phyloP scores from a whole-genome alignment of 1,140 invertebrate species.

The Drosophila leontia region DNA sequence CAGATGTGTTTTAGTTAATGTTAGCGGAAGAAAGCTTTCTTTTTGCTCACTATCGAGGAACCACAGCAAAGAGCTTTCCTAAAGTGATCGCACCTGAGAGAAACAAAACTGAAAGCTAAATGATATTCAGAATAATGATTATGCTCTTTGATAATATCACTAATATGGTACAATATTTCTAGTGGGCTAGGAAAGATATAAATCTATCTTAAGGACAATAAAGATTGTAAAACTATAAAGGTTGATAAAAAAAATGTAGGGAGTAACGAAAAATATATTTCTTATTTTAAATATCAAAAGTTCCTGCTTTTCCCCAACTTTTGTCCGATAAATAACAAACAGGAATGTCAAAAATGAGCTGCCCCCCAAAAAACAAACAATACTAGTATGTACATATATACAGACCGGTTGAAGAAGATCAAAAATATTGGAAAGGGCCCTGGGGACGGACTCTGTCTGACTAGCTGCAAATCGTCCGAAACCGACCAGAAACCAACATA shows the following conservation, averaged over 20 bases:
- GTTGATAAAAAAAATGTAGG: too few relatives aligned
- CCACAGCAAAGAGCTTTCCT: not conserved
- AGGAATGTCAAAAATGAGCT: slow-evolving; percentile 15
- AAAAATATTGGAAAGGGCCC: not conserved
- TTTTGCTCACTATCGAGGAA: not conserved
- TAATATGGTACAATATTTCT: not conserved
- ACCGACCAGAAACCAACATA: slow-evolving; percentile 75
- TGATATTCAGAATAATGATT: not conserved
- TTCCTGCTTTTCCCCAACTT: not conserved
- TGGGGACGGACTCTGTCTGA: slow-evolving; percentile 16
- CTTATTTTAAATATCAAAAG: too few relatives aligned
- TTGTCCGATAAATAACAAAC: not conserved
- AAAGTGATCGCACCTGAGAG: not conserved
- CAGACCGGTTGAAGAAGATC: not conserved
- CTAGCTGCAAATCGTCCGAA: slow-evolving; percentile 53
- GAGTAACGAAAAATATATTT: too few relatives aligned
- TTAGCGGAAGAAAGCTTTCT: slow-evolving; percentile 6
- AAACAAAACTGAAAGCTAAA: not conserved
- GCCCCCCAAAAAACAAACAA: slow-evolving; percentile 3
- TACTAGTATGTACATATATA: not conserved
- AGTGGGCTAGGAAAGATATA: not conserved
- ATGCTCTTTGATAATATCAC: not conserved
- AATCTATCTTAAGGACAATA: not conserved
- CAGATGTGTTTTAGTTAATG: slow-evolving; percentile 12
- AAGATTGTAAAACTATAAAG: too few relatives aligned